Conservation (phyloP, 2,113 vertebrate genomes). For the Scomber scombrus region DNA sequence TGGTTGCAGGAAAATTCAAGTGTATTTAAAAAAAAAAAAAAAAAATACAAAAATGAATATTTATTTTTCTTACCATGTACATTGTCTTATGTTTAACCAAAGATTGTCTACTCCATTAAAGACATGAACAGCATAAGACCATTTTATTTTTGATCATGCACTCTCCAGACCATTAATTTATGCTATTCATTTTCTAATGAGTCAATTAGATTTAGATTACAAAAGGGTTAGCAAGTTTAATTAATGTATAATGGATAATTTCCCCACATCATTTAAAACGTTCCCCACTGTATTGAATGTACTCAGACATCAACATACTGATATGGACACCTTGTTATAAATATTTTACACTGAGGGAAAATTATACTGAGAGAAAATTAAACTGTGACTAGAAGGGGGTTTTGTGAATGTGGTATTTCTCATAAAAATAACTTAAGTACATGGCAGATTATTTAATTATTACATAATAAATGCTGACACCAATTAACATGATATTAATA, state of each 20-base stretch:
- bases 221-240: conserved; percentile 76
- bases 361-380: not conserved
- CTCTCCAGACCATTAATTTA: conserved; percentile 78
- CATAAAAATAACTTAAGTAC: not conserved
- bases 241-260: conserved; percentile 77
- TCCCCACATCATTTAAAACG: conserved; percentile 63
- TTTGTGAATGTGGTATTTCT: not conserved
- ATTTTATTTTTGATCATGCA: conserved; percentile 61
- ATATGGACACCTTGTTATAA: conserved; percentile 16
- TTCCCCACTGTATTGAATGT: conserved; percentile 32
- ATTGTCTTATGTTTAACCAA: not conserved
- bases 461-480: no score
- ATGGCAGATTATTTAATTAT: no score
- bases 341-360: not conserved
- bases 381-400: not conserved
- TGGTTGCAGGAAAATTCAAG: not conserved
- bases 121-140: not conserved
- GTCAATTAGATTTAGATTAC: conserved; percentile 80
- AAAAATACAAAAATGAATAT: no score
- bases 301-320: not conserved
- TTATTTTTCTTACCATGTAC: not conserved
- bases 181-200: conserved; percentile 77
- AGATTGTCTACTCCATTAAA: conserved; percentile 20
- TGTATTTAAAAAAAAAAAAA: no score
- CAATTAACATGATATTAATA: no score